Evolutionary conservation across 2,888 invertebrate species (phyloP), one percentile per base, ranked within the genome.

Genomic region (Kryphioiulus occultus): DNA sequence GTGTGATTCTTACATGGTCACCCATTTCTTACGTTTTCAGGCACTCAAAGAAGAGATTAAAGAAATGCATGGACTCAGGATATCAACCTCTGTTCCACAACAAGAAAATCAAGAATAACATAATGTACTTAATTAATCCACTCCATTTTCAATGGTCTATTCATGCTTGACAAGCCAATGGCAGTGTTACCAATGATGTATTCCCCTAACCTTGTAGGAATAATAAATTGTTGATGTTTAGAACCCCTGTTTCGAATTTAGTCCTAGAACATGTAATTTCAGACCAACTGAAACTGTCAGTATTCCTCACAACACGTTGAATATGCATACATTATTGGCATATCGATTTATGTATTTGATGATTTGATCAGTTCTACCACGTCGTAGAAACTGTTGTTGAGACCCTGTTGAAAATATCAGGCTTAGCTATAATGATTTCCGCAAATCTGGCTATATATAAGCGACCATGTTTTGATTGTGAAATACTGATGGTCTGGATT

Each of bases 41-140:
- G 94, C 94, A 7, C 93, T 97, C 78, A 95, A 95, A 91, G 94
- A 94, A 90, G 95, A 96, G 92, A 96, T 97, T 89, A 95, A 95
- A 90, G 94, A 94, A 90, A 96, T 96, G 95, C 97, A 97, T 91
- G 97, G 96, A 12, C 93, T 97, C 87, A 93, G 96, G 89, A 96
- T 97, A 90, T 94, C 95, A 89, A 96, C 96, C 0, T 93, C 93
- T 88, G 92, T 93, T 32, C 92, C 94, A 1, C 59, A 59, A 59
- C 59, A 59, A 59, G 59, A n/a, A 22, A 22, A 59, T 59, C n/a
- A 22, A 19, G 90, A 89, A 88, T 59, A 22, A 59, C 7, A 10
- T 9, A 22, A 59, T 47, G 59, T 59, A 59, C 47, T 47, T 47
- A 15, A n/a, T 9, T 4, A 59, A 47, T 47, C 19, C 59, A n/a